Evolutionary conservation across 2,113 vertebrate genomes (phyloP).

Genomic region (Bombycilla garrulus): DNA sequence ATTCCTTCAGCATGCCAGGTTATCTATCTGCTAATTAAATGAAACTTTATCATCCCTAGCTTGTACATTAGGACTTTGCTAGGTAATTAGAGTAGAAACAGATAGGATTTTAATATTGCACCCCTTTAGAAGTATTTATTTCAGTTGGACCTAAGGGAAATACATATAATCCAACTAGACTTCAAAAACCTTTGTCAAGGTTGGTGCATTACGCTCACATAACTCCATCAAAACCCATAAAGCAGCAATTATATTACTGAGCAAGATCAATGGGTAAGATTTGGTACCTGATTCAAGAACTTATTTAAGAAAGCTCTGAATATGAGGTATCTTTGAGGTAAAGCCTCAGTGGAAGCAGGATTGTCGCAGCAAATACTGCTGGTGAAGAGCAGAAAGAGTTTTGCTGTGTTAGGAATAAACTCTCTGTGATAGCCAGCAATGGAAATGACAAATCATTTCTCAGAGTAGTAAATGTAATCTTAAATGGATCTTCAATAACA

Average conservation of each 20-base stretch:
- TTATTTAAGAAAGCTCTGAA: background rate
- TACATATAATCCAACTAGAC: background rate
- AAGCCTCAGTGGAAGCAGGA: background rate
- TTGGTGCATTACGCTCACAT: background rate
- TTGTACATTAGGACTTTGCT: background rate
- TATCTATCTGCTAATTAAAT: background rate
- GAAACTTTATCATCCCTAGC: background rate
- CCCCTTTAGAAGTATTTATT: background rate
- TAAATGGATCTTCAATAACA: constrained; percentile 33
- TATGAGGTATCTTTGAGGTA: background rate
- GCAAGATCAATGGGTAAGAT: background rate
- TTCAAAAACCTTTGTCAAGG: background rate
- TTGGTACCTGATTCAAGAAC: background rate
- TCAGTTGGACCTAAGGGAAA: background rate
- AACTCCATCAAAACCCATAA: background rate
- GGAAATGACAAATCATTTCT: constrained; percentile 13
- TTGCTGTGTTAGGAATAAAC: background rate
- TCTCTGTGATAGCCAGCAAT: background rate
- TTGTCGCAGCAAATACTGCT: background rate
- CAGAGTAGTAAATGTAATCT: constrained; percentile 9
- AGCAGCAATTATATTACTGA: background rate
- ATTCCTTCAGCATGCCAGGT: background rate
- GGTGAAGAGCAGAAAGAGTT: background rate
- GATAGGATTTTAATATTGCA: background rate
- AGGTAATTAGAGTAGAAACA: background rate